Evolutionary conservation across 2,113 vertebrate species (phyloP), one percentile per base, ranked within the genome.

Genomic region (Rhea americana): DNA sequence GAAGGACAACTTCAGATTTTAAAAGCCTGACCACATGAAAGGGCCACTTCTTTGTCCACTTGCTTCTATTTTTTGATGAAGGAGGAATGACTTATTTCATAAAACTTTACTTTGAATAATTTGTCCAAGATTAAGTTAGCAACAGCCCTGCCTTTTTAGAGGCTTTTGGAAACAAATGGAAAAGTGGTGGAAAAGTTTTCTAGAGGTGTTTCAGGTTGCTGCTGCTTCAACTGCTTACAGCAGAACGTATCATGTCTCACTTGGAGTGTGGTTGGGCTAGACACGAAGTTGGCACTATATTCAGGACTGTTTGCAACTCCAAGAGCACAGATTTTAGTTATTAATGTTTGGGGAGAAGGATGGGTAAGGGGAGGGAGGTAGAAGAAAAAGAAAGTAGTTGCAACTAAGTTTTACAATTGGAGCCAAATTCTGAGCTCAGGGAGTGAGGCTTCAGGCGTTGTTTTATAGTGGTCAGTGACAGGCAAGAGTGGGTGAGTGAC

Each of bases 31-130:
- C 7, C 78, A 47, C 11, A 32, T 5, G 7, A 12, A 24, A 18
- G 37, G 6, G 1, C 8, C 1, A 0, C 2, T 16, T 7, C 20
- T 51, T 24, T 56, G 4, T 17, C 71, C 14, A 2, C 4, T 62
- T 70, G 4, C 8, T 6, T 82, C 10, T 45, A 17, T 9, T 77
- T 72, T 71, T 58, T 19, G 8, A 30, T 32, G 6, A 48, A 48
- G 30, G 2, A 4, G 3, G 2, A 24, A 5, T 1, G 73, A 22
- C 1, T 25, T 20, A 18, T 55, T 71, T 61, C 62, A 9, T 4
- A 48, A 39, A 61, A 10, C 5, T 87, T 76, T 74, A 8, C 13
- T 62, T n/a, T 59, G 45, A 50, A n/a, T 12, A 11, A 0, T 22
- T 8, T 37, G 8, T 18, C 15, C 51, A 62, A 41, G 11, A 53